phyloP scores from a whole-genome alignment of 1,140 invertebrate genomes.

The Doryteuthis pealeii region DNA sequence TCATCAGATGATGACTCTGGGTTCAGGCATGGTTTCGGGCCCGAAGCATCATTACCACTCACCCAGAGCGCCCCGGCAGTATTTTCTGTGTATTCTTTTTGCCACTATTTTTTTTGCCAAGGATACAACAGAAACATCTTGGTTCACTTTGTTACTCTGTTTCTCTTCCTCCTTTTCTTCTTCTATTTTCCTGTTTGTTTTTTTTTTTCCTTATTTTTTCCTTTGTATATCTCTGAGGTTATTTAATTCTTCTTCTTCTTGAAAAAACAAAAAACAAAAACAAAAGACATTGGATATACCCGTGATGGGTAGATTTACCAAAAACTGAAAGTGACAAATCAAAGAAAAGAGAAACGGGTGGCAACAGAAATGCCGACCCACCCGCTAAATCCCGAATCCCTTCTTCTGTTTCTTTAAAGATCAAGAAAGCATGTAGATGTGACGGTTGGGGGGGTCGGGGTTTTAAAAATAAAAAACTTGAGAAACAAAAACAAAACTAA shows the following conservation, averaged over 20 bases:
- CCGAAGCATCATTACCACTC: no score
- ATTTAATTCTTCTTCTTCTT: not conserved
- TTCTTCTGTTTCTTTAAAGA: no score
- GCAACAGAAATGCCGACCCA: not conserved
- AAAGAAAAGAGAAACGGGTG: not conserved
- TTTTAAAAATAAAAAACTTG: no score
- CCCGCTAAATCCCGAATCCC: no score
- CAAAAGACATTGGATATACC: not conserved
- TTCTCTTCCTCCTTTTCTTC: slow-evolving; percentile 36
- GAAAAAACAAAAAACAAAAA: not conserved
- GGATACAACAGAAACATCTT: no score
- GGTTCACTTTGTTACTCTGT: not conserved
- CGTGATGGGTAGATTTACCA: not conserved
- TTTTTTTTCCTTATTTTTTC: not conserved
- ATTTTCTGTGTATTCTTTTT: no score
- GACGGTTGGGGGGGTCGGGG: slow-evolving; percentile 12
- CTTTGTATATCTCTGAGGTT: not conserved
- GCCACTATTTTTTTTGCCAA: no score
- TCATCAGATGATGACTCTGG: no score
- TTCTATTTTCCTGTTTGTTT: slow-evolving; percentile 2
- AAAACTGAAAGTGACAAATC: not conserved
- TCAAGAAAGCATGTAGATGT: not conserved
- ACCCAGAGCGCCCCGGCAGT: no score
- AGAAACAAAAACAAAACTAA: no score
- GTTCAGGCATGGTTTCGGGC: no score